phyloP scores from a whole-genome alignment of 2,113 vertebrate genomes.

The Mus spicilegus region DNA sequence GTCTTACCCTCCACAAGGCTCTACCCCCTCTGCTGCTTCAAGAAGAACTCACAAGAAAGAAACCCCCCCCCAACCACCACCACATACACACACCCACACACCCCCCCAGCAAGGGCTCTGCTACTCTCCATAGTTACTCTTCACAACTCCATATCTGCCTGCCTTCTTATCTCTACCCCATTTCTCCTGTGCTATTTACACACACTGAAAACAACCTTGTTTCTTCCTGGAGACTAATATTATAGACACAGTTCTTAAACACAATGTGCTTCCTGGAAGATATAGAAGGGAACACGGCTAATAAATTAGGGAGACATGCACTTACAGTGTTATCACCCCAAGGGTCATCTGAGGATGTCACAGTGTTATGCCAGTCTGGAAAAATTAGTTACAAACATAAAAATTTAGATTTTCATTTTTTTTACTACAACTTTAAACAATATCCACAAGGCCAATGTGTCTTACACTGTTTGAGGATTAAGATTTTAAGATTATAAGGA shows the following conservation, averaged over 20 bases:
- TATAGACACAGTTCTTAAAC: background rate
- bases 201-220: background rate
- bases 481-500: background rate
- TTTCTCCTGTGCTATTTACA: background rate
- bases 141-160: background rate
- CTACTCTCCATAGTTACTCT: background rate
- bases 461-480: background rate
- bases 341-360: background rate
- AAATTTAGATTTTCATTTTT: conserved; percentile 49
- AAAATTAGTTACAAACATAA: conserved; percentile 62
- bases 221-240: background rate
- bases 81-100: no score
- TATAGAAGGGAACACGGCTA: background rate
- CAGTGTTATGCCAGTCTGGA: conserved; percentile 40
- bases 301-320: background rate
- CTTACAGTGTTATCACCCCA: conserved; percentile 72
- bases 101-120: background rate
- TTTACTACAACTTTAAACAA: background rate
- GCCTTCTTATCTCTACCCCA: background rate
- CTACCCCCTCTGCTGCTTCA: no score
- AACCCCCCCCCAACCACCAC: no score
- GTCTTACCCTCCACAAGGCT: no score
- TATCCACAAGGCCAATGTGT: background rate
- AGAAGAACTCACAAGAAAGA: no score
- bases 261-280: conserved; percentile 9